Percentiles rank a stretch among this genome's conserved stretches.
phyloP scores from a whole-genome alignment of 2,113 vertebrate genomes.

The Megaceryle maxima region DNA sequence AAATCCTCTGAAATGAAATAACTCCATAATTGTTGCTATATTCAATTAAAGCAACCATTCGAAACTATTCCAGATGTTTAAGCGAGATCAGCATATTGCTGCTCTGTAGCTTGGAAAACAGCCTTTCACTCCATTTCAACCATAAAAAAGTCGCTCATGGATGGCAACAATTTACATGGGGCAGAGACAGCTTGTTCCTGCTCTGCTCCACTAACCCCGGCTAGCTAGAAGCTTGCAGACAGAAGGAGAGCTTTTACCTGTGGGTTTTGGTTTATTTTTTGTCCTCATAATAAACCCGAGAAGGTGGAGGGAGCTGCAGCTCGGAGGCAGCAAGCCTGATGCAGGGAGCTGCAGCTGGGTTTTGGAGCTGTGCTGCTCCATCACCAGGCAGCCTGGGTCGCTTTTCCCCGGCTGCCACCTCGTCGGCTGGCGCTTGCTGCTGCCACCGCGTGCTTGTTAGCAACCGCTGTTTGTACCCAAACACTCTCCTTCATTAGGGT shows the following conservation, averaged over 20 bases:
- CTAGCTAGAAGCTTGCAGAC: not conserved
- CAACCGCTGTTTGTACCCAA: constrained; percentile 42
- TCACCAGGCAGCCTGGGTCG: not conserved
- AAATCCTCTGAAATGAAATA: not conserved
- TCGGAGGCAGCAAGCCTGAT: not conserved
- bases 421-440: not conserved
- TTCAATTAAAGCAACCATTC: not conserved
- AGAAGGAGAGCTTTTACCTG: not conserved
- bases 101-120: constrained; percentile 4
- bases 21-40: not conserved
- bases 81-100: not conserved
- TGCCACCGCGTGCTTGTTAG: not conserved
- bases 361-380: not conserved
- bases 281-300: not conserved
- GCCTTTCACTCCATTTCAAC: not conserved
- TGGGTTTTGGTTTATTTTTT: not conserved
- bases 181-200: not conserved
- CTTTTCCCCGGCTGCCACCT: not conserved
- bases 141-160: not conserved
- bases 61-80: constrained; percentile 22
- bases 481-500: constrained; percentile 44
- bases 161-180: not conserved
- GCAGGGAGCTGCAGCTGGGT: not conserved
- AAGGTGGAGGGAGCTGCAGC: not conserved
- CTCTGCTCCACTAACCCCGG: not conserved